Percentiles rank a stretch among this genome's conserved stretches.
Evolutionary conservation across 2,113 vertebrate genomes (phyloP).

Genomic region (Antechinus flavipes): DNA sequence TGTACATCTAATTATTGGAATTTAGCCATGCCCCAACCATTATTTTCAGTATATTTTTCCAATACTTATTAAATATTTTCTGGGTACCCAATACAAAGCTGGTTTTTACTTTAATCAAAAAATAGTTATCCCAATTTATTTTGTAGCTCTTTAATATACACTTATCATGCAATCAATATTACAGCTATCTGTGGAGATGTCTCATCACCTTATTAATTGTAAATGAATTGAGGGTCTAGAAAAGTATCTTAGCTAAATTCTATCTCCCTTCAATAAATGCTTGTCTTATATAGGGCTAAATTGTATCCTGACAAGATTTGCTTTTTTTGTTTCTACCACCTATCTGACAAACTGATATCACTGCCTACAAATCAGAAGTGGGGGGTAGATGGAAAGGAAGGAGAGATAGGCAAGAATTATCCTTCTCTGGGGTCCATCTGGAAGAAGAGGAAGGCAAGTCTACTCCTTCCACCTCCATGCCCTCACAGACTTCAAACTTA

Average conservation of each 20-base stretch:
- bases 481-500: not conserved
- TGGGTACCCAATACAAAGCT: not conserved
- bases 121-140: not conserved
- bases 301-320: not conserved
- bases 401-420: not conserved
- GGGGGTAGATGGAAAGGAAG: not conserved
- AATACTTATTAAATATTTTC: not conserved
- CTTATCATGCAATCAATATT: not conserved
- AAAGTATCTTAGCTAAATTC: not conserved
- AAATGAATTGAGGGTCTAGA: not conserved
- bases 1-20: not conserved
- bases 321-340: not conserved
- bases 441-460: not conserved
- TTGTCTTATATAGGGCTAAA: not conserved
- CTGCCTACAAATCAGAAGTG: not conserved
- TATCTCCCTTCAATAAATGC: not conserved
- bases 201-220: not conserved
- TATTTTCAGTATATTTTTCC: not conserved
- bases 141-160: not conserved
- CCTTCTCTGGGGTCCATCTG: not conserved
- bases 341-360: not conserved
- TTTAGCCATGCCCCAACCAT: not conserved
- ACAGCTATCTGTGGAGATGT: not conserved
- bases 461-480: not conserved
- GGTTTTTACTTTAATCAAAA: not conserved